A percentile compares a stretch with the other conserved stretches of the same genome.
phyloP scores from a whole-genome alignment of 2,113 vertebrate genomes.

The Colaptes auratus region DNA sequence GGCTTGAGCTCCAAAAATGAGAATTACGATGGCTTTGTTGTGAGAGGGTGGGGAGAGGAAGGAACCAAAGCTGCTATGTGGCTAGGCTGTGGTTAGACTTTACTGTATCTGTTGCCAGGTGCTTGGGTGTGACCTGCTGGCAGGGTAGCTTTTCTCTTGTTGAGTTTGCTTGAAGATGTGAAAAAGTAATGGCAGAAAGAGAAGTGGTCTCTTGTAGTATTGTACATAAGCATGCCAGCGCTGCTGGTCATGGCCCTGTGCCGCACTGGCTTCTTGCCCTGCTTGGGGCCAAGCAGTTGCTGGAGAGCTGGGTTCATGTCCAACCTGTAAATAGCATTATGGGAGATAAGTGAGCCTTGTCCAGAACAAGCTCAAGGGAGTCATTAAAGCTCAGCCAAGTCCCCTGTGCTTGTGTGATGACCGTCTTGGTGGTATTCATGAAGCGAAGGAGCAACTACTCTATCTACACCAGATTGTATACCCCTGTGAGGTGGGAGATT shows the following conservation, averaged over 20 bases:
- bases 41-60: slow-evolving; percentile 7
- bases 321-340: neutral
- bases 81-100: slow-evolving; percentile 7
- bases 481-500: rapidly evolving
- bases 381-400: neutral
- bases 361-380: neutral
- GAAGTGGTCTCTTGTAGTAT: neutral
- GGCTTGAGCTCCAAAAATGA: neutral
- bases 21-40: neutral
- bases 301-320: neutral
- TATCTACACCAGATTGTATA: neutral
- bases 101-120: neutral
- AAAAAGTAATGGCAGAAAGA: neutral
- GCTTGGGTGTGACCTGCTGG: neutral
- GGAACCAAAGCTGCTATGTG: neutral
- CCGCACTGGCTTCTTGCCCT: neutral
- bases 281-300: neutral
- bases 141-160: neutral
- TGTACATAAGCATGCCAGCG: rapidly evolving
- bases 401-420: neutral
- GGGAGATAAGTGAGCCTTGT: neutral
- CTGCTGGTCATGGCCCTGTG: rapidly evolving
- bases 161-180: neutral
- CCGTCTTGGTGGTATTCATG: neutral
- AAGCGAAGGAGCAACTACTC: neutral